phyloP scores from a whole-genome alignment of 2,888 invertebrate genomes.

The Scelioninae gen. 1 region DNA sequence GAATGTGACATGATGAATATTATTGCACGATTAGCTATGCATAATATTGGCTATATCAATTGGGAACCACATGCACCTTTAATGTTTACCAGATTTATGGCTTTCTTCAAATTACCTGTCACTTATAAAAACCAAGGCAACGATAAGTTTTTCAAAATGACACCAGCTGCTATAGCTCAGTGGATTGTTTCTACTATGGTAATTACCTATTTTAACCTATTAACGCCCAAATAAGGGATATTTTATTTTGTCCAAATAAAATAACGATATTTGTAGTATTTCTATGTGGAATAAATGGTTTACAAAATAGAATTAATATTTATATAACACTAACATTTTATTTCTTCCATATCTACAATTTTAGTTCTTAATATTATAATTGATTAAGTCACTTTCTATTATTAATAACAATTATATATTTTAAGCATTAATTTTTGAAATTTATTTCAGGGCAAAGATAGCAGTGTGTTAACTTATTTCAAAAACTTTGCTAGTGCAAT shows the following conservation, averaged over 20 bases:
- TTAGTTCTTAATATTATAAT: too few relatives aligned
- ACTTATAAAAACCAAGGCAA: constrained; percentile 89
- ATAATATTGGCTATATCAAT: constrained; percentile 92
- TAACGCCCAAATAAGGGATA: too few relatives aligned
- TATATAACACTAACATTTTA: too few relatives aligned
- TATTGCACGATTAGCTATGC: constrained; percentile 89
- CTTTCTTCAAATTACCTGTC: constrained; percentile 92
- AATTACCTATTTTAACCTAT: constrained; percentile 53
- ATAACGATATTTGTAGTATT: too few relatives aligned
- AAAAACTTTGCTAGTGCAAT: constrained; percentile 92
- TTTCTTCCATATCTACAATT: too few relatives aligned
- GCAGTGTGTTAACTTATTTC: constrained; percentile 89
- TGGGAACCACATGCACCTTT: constrained; percentile 93
- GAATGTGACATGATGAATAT: constrained; percentile 89
- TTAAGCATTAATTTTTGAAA: not conserved
- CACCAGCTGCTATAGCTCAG: constrained; percentile 83
- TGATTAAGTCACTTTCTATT: too few relatives aligned
- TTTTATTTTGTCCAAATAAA: too few relatives aligned
- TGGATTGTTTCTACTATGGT: constrained; percentile 87
- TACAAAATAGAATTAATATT: too few relatives aligned
- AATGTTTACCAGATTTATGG: constrained; percentile 90
- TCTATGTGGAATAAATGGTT: too few relatives aligned
- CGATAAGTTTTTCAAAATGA: constrained; percentile 86
- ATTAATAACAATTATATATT: not conserved
- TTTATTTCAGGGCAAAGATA: constrained; percentile 86